Conservation (phyloP, 2,113 vertebrate species). For the Paralichthys olivaceus region DNA sequence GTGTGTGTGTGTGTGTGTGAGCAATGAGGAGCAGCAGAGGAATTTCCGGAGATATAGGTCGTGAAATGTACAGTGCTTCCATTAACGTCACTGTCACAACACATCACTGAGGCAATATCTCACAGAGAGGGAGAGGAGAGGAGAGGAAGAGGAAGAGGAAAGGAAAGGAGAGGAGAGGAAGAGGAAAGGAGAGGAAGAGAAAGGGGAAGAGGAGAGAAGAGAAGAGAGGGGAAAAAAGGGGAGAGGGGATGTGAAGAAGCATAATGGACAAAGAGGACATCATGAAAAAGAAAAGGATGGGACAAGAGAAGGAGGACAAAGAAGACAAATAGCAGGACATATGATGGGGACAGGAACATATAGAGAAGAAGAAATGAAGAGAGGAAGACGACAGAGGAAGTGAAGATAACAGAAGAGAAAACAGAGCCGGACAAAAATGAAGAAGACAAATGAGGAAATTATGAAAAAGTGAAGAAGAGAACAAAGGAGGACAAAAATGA, state of each 20-base stretch:
- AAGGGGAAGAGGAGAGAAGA: not conserved
- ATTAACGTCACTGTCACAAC: conserved; percentile 78
- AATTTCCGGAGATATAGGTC: conserved; percentile 57
- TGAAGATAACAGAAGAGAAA: not conserved
- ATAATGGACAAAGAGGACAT: too few species aligned
- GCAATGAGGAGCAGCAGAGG: conserved; percentile 25
- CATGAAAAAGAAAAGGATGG: not conserved
- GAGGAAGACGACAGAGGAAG: not conserved
- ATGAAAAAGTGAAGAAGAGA: not conserved
- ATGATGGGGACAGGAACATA: not conserved
- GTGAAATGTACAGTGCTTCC: conserved; percentile 75
- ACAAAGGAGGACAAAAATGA: not conserved
- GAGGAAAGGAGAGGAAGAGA: not conserved
- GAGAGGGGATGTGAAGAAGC: not conserved
- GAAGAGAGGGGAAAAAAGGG: not conserved
- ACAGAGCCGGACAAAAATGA: not conserved
- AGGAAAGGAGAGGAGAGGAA: not conserved
- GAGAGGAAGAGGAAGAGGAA: not conserved
- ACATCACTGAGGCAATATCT: conserved; percentile 74
- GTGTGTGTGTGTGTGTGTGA: conserved; percentile 27
- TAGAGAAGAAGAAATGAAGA: not conserved
- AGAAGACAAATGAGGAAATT: not conserved
- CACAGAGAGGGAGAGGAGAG: conserved; percentile 16
- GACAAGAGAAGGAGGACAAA: not conserved
- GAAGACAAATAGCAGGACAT: not conserved